Conservation (phyloP, 2,113 vertebrate species). For the Oncorhynchus nerka region DNA sequence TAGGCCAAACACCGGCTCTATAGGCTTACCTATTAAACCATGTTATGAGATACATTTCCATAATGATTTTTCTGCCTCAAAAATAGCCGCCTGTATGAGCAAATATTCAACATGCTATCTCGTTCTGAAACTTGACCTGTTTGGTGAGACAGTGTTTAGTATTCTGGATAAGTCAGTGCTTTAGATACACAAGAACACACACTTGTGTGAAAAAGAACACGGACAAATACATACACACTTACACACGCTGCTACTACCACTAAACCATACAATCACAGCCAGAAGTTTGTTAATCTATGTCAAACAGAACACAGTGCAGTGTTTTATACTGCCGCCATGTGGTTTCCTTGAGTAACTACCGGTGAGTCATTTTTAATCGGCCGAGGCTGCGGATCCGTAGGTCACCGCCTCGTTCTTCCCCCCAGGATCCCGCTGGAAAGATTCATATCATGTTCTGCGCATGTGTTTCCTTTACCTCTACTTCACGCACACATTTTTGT, state of each 20-base stretch:
- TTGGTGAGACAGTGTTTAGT: not conserved
- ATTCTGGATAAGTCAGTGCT: not conserved
- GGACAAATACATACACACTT: too few relatives aligned
- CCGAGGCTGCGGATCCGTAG: too few relatives aligned
- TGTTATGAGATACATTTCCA: not conserved
- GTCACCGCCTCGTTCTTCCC: too few relatives aligned
- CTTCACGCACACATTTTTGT: too few relatives aligned
- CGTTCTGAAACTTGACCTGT: not conserved
- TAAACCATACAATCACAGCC: constrained; percentile 53
- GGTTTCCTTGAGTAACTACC: constrained; percentile 18
- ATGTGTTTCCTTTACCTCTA: too few relatives aligned
- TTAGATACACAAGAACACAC: not conserved
- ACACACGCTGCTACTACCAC: too few relatives aligned
- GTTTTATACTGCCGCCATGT: constrained; percentile 65
- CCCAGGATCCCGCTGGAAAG: too few relatives aligned
- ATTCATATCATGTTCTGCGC: too few relatives aligned
- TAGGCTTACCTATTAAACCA: not conserved
- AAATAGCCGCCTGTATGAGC: not conserved
- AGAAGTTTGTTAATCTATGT: constrained; percentile 48
- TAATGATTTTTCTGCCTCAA: not conserved
- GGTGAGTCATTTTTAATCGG: not conserved
- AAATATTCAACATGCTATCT: not conserved
- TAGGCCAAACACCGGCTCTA: not conserved
- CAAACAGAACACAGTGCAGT: constrained; percentile 49
- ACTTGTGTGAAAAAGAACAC: too few relatives aligned